A percentile compares a stretch with the other conserved stretches of the same genome.
Conservation (phyloP, 1,140 invertebrate species). For the Trichomalopsis sarcophagae region DNA sequence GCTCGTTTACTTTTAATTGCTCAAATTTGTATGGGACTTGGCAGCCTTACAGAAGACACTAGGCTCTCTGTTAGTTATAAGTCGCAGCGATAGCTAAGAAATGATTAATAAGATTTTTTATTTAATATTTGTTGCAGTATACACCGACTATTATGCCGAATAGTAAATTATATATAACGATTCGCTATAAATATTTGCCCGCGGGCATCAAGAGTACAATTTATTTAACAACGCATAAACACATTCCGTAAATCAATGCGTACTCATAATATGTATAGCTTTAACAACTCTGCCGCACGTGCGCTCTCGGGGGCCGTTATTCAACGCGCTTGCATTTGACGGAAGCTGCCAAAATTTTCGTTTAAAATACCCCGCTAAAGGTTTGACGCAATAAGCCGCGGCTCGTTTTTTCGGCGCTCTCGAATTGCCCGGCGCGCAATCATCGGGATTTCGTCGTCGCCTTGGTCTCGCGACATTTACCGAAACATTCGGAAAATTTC, state of each 20-base stretch:
- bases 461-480: constrained; percentile 7
- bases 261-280: not conserved
- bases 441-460: not conserved
- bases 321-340: constrained; percentile 9
- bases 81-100: no score
- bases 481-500: constrained; percentile 21
- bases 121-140: no score
- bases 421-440: not conserved
- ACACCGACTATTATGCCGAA: no score
- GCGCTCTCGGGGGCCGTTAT: not conserved
- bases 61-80: no score
- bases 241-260: not conserved
- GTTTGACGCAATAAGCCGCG: not conserved
- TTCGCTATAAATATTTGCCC: not conserved
- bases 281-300: not conserved
- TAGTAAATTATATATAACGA: not conserved
- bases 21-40: no score
- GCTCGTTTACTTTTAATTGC: no score
- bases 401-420: not conserved
- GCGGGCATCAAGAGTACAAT: not conserved
- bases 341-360: constrained; percentile 28
- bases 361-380: constrained; percentile 31
- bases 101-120: no score
- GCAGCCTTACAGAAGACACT: no score
- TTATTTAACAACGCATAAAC: not conserved